Evolutionary conservation across 2,797 vertebrate species (phyloP), one percentile per base, ranked within the genome.

Genomic region (Cottoperca gobio): DNA sequence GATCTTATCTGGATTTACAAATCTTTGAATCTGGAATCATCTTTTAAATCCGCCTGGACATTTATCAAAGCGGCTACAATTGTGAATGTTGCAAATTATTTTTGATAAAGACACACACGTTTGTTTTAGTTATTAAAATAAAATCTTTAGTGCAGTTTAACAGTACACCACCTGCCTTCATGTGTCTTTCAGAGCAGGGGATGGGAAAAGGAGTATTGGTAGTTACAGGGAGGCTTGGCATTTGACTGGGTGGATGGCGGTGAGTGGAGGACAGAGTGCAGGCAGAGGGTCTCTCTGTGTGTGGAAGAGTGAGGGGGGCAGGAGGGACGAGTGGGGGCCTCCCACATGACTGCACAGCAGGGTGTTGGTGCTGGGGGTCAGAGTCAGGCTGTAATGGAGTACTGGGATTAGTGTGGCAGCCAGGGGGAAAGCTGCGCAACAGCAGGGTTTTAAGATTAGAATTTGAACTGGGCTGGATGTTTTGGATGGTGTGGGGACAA

Each of bases 131-230:
- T 48, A n/a, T 33, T 49, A 60, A 39, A 17, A 37, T 57, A 59
- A 70, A 60, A 37, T 24, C 14, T 58, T 37, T 8, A 45, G 50
- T 46, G 33, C 21, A 66, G 42, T 70, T 71, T 13, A 80, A 45
- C 46, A 58, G 59, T 33, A 68, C 48, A 70, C 61, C 79, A 92
- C 90, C 90, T 92, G 91, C 91, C 91, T 92, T 84, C 33, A 55
- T 19, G 67, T 60, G 31, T 77, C 82, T 78, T 68, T 87, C 60
- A 59, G 73, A 68, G 75, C 46, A 84, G 39, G 60, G 46, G 31
- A 45, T 43, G 16, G 65, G 3, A 43, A 50, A 73, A 61, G 68
- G 37, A 39, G 19, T 43, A 43, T 48, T 53, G 55, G 83, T 21
- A 28, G 87, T 76, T 57, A 85, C 37, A 68, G 73, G 78, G 53